Conservation (phyloP, 2,888 invertebrate species). For the Netelia inedita region DNA sequence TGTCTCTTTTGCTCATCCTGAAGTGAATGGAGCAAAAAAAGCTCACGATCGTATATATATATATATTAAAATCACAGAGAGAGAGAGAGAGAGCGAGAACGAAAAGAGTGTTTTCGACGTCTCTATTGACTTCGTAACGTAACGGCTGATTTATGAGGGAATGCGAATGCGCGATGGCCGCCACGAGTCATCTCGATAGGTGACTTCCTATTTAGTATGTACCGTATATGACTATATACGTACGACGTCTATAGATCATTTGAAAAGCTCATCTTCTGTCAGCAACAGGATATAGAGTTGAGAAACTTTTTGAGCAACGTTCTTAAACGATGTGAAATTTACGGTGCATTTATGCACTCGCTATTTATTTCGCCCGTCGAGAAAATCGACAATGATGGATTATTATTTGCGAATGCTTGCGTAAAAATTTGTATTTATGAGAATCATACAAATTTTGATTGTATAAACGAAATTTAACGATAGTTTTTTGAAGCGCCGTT, state of each 20-base stretch:
- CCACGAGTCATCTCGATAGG: conserved; percentile 47
- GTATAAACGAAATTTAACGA: not conserved
- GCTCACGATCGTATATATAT: conserved; percentile 2
- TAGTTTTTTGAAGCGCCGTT: too few species aligned
- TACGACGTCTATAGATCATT: conserved; percentile 44
- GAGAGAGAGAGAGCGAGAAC: conserved; percentile 42
- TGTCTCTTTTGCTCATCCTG: not conserved
- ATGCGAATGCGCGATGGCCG: conserved; percentile 67
- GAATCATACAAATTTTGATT: not conserved
- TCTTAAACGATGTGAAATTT: conserved; percentile 31
- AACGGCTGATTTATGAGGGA: conserved; percentile 79
- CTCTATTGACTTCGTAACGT: conserved; percentile 81
- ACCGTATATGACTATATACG: conserved; percentile 1
- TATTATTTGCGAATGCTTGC: not conserved
- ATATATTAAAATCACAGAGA: conserved; percentile 24
- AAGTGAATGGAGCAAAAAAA: conserved; percentile 59
- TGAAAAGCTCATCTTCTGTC: conserved; percentile 34
- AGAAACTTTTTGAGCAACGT: conserved; percentile 10
- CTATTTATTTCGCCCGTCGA: not conserved
- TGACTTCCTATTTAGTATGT: conserved; percentile 14
- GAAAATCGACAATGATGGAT: not conserved
- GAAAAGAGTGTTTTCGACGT: conserved; percentile 82
- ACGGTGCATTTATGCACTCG: not conserved
- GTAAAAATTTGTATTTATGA: not conserved
- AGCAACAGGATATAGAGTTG: conserved; percentile 28